Evolutionary conservation across 2,888 invertebrate species (phyloP).

Genomic region (Seladonia tumulorum): DNA sequence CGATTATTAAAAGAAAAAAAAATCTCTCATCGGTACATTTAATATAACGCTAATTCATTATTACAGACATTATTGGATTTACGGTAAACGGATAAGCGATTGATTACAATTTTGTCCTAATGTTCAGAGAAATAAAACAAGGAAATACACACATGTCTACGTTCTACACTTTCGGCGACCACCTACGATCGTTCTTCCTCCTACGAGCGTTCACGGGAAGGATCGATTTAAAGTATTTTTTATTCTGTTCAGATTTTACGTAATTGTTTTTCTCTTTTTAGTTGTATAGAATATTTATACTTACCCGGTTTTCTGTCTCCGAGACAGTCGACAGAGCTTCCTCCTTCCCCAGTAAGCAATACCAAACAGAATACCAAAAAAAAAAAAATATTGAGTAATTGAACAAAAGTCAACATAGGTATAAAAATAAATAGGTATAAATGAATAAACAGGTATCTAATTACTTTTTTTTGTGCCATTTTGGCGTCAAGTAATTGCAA

Average conservation of each 20-base stretch:
- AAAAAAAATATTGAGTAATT: no score
- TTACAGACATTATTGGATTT: constrained; percentile 80
- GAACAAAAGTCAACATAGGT: no score
- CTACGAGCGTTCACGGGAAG: not conserved
- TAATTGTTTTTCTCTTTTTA: not conserved
- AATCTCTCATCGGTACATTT: constrained; percentile 80
- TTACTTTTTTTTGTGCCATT: no score
- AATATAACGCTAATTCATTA: constrained; percentile 80
- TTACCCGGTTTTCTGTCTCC: not conserved
- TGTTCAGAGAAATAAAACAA: constrained; percentile 80
- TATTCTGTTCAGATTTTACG: not conserved
- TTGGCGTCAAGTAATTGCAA: no score
- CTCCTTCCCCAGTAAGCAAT: not conserved
- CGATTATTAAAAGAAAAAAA: constrained; percentile 65
- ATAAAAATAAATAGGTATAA: no score
- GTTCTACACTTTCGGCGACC: constrained; percentile 49
- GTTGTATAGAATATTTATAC: not conserved
- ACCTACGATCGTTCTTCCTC: not conserved
- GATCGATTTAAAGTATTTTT: not conserved
- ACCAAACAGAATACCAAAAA: no score
- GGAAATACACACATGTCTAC: constrained; percentile 70
- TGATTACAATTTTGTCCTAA: constrained; percentile 82
- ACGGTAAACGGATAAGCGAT: constrained; percentile 76
- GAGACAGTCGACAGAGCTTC: not conserved
- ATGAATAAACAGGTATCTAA: no score